These are phyloP conservation scores for Subacronicta megacephala DNA, from an alignment of 2,888 invertebrate genomes.

Conservation along the genomic window DNA sequence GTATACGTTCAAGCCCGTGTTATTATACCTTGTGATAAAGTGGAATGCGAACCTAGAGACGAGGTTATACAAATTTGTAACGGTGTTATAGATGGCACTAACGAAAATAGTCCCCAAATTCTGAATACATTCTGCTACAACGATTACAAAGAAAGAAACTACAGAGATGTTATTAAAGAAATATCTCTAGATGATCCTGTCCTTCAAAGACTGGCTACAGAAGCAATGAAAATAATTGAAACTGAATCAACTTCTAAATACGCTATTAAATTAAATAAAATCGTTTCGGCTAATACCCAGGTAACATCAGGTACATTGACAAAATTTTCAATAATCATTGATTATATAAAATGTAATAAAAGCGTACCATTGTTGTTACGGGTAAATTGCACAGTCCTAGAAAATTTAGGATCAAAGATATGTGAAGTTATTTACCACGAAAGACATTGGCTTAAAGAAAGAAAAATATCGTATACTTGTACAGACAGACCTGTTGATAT, in stretches of 20 bases:
- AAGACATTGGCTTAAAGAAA: constrained; percentile 69
- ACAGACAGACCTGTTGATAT: constrained; percentile 67
- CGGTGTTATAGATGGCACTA: constrained; percentile 82
- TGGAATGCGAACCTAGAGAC: constrained; percentile 69
- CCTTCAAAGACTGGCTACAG: constrained; percentile 63
- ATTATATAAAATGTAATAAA: constrained; percentile 73
- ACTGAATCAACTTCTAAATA: constrained; percentile 61
- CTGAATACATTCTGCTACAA: constrained; percentile 86
- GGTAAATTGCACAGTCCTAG: constrained; percentile 67
- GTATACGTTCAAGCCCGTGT: constrained; percentile 75
- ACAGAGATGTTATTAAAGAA: constrained; percentile 50
- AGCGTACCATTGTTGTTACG: constrained; percentile 59
- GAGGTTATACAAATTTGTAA: constrained; percentile 86
- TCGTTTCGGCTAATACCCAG: constrained; percentile 71
- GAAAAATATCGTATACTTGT: constrained; percentile 70
- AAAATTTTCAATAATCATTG: constrained; percentile 68
- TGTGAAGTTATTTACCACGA: constrained; percentile 75
- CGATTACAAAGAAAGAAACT: constrained; percentile 59
- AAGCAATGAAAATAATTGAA: constrained; percentile 74
- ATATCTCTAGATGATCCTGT: constrained; percentile 71
- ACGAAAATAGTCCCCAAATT: constrained; percentile 79
- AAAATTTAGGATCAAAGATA: constrained; percentile 68
- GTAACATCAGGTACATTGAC: constrained; percentile 70
- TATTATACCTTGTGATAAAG: constrained; percentile 70
- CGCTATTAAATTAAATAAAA: constrained; percentile 69